phyloP scores from a whole-genome alignment of 1,140 invertebrate genomes.

The Apis laboriosa region DNA sequence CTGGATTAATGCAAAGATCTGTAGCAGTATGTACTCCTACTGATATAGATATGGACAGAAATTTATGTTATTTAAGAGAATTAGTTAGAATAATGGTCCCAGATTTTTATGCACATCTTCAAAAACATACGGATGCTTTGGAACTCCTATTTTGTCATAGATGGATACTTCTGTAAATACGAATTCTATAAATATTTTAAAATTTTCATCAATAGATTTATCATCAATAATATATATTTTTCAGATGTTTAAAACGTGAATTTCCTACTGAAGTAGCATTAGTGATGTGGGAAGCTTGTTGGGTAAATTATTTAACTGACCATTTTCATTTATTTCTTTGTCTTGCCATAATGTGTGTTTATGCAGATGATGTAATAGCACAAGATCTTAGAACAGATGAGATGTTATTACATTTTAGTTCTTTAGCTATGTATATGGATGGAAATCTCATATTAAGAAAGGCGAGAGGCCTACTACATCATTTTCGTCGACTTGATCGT shows the following conservation, averaged over 20 bases:
- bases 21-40: conserved; percentile 96
- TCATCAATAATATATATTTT: conserved; percentile 22
- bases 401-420: conserved; percentile 96
- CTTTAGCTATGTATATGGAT: conserved; percentile 97
- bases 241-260: conserved; percentile 92
- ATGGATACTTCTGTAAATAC: conserved; percentile 93
- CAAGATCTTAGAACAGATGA: conserved; percentile 95
- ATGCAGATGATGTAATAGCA: conserved; percentile 94
- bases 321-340: conserved; percentile 96
- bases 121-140: conserved; percentile 91
- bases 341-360: conserved; percentile 94
- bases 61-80: conserved; percentile 93
- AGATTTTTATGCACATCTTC: conserved; percentile 91
- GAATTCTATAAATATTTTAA: background rate
- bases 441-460: conserved; percentile 94
- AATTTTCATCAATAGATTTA: too few relatives aligned
- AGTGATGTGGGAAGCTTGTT: conserved; percentile 96
- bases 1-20: conserved; percentile 94
- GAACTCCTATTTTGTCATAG: conserved; percentile 95
- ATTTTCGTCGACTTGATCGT: conserved; percentile 91
- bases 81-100: conserved; percentile 93
- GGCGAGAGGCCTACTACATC: conserved; percentile 93
- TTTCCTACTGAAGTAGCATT: conserved; percentile 93
- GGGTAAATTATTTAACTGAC: conserved; percentile 95
- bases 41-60: conserved; percentile 96